Evolutionary conservation across 1,140 invertebrate genomes (phyloP).

Genomic region (Cotesia typhae): DNA sequence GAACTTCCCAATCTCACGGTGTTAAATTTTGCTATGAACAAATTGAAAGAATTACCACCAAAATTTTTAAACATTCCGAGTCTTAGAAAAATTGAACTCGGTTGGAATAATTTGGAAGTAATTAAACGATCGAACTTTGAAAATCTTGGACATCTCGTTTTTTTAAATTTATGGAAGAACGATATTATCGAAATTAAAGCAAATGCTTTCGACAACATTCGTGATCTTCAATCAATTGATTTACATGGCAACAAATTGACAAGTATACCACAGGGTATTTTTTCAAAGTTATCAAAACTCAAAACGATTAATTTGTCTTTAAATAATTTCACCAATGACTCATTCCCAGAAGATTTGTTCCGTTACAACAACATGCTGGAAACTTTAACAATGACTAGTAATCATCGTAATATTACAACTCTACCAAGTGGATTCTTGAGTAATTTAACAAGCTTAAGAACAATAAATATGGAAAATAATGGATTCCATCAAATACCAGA

Average conservation of each 20-base stretch:
- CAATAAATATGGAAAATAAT: constrained; percentile 65
- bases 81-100: constrained; percentile 70
- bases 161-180: constrained; percentile 73
- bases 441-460: constrained; percentile 66
- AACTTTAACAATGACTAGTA: constrained; percentile 59
- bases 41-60: constrained; percentile 66
- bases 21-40: constrained; percentile 70
- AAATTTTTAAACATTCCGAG: constrained; percentile 65
- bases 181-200: constrained; percentile 69
- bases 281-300: constrained; percentile 68
- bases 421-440: constrained; percentile 68
- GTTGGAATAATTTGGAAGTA: constrained; percentile 69
- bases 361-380: constrained; percentile 65
- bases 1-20: constrained; percentile 68
- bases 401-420: constrained; percentile 63
- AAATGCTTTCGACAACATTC: constrained; percentile 69
- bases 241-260: constrained; percentile 71
- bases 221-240: constrained; percentile 69
- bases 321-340: constrained; percentile 66
- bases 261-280: constrained; percentile 67
- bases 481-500: constrained; percentile 66
- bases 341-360: constrained; percentile 70
- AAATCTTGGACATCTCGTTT: constrained; percentile 68
- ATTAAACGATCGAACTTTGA: constrained; percentile 70
- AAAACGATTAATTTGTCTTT: constrained; percentile 69